Conservation (phyloP, 2,797 vertebrate species). For the Tiaroga cobitis region DNA sequence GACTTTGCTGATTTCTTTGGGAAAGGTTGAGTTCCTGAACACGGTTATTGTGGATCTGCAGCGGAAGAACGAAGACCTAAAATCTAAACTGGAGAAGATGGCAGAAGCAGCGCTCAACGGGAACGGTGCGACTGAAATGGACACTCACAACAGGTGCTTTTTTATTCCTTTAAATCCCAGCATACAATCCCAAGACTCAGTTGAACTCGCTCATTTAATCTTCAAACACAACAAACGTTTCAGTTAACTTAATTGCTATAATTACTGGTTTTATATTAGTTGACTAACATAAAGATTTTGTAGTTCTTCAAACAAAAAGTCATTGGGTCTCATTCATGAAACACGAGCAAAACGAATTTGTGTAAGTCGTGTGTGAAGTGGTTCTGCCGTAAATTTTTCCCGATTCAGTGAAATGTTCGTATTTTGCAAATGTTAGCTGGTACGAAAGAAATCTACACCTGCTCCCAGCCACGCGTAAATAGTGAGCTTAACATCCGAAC, state of each 20-base stretch:
- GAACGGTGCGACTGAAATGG: conserved; percentile 83
- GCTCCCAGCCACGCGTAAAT: no score
- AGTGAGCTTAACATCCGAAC: no score
- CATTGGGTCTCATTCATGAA: not conserved
- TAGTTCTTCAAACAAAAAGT: not conserved
- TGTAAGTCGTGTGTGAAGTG: no score
- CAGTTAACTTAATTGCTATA: not conserved
- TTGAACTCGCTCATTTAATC: no score
- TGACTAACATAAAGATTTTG: not conserved
- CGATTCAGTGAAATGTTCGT: no score
- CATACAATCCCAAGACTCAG: not conserved
- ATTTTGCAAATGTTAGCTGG: no score
- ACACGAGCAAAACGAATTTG: no score
- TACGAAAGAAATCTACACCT: no score
- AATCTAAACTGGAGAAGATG: conserved; percentile 91
- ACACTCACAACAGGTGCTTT: conserved; percentile 84
- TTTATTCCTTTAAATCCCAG: not conserved
- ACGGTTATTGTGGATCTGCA: conserved; percentile 97
- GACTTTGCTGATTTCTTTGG: not conserved
- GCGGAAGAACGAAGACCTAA: conserved; percentile 88
- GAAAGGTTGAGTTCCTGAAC: conserved; percentile 94
- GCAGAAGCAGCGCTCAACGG: conserved; percentile 93
- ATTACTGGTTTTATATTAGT: not conserved
- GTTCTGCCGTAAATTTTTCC: no score
- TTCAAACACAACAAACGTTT: not conserved